Percentiles rank a stretch among this genome's conserved stretches.
Conservation (phyloP, 2,797 vertebrate genomes). For the Graptemys geographica region DNA sequence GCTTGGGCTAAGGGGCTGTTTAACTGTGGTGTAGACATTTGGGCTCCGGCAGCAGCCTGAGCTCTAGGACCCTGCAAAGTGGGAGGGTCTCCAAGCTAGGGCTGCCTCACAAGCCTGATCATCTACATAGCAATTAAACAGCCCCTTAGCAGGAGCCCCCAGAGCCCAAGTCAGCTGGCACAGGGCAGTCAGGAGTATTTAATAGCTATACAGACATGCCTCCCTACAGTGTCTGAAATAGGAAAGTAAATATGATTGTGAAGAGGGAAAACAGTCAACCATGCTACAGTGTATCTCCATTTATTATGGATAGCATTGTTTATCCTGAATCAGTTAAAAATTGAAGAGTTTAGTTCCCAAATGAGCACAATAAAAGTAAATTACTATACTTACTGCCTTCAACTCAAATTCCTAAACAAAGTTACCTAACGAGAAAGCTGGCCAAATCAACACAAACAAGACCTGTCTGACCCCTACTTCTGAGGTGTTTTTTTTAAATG, state of each 20-base stretch:
- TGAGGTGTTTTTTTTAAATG: background rate
- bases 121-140: too few species aligned
- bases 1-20: background rate
- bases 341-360: conserved; percentile 48
- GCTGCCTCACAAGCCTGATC: too few species aligned
- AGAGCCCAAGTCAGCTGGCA: too few species aligned
- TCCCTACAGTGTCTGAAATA: too few species aligned
- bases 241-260: conserved; percentile 29
- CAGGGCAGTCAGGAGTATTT: too few species aligned
- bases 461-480: background rate
- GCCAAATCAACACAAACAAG: background rate
- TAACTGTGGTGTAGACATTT: too few species aligned
- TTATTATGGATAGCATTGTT: conserved; percentile 43
- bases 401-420: conserved; percentile 3
- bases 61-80: too few species aligned
- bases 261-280: background rate
- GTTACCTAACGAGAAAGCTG: background rate
- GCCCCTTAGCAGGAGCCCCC: too few species aligned
- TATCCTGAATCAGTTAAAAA: conserved; percentile 23
- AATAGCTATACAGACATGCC: too few species aligned
- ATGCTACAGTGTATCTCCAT: conserved; percentile 19
- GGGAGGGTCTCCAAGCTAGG: too few species aligned
- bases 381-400: conserved; percentile 15
- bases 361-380: conserved; percentile 45
- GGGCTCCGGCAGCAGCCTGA: too few species aligned